These are phyloP conservation scores for Meleagris gallopavo DNA, from an alignment of 2,113 vertebrate genomes.

Conservation along the genomic window DNA sequence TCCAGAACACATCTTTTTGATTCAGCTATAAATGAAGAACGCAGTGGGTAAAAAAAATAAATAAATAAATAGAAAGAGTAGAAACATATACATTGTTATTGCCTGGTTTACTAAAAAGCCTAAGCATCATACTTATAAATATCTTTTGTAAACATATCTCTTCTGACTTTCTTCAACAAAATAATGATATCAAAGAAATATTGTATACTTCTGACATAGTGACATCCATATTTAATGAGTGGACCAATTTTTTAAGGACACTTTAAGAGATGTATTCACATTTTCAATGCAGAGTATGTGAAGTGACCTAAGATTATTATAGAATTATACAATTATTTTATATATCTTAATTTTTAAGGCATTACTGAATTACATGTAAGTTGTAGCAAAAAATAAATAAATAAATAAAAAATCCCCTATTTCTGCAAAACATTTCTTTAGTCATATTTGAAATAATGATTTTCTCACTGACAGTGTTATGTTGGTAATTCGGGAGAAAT, in stretches of 20 bases:
- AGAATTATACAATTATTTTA: not conserved
- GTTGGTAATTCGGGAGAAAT: not conserved
- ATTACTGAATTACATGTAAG: not conserved
- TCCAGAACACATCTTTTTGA: not conserved
- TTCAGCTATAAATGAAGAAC: not conserved
- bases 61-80: not conserved
- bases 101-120: not conserved
- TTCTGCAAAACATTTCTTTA: not conserved
- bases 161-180: not conserved
- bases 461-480: not conserved
- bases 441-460: not conserved
- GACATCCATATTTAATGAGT: not conserved
- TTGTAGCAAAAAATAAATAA: not conserved
- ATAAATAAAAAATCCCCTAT: not conserved
- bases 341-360: not conserved
- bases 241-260: not conserved
- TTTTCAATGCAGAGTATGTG: not conserved
- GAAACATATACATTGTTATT: not conserved
- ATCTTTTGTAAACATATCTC: not conserved
- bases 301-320: not conserved
- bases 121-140: not conserved
- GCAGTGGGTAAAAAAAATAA: not conserved
- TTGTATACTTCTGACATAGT: not conserved
- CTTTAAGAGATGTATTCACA: not conserved
- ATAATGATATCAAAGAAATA: not conserved